phyloP scores from a whole-genome alignment of 2,888 invertebrate species.

The Zygothrica quintamaculata region DNA sequence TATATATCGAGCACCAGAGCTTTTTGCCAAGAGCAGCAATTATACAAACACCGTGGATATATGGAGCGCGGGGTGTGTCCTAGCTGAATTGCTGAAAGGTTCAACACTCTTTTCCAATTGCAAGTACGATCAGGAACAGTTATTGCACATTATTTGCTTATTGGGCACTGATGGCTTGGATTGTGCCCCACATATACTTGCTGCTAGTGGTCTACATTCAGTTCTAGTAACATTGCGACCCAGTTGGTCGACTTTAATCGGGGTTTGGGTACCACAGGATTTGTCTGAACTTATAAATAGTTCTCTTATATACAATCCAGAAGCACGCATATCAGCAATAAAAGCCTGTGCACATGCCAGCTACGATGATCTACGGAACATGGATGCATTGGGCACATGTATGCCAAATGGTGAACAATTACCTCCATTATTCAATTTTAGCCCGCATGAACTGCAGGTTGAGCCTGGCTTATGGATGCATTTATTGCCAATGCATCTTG shows the following conservation, averaged over 20 bases:
- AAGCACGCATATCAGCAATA: constrained; percentile 95
- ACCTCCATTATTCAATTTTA: constrained; percentile 98
- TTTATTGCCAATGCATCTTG: constrained; percentile 45
- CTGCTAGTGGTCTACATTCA: background rate
- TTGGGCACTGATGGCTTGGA: constrained; percentile 98
- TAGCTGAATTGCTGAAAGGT: constrained; percentile 97
- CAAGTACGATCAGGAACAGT: constrained; percentile 96
- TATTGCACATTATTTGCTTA: constrained; percentile 99
- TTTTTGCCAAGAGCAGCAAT: constrained; percentile 98
- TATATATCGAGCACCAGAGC: constrained; percentile 98
- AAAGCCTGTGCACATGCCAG: constrained; percentile 98
- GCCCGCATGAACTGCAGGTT: constrained; percentile 88
- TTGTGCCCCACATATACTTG: constrained; percentile 81
- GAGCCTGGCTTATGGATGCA: constrained; percentile 69
- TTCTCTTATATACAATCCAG: constrained; percentile 98
- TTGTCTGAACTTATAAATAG: constrained; percentile 94
- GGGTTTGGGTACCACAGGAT: constrained; percentile 94
- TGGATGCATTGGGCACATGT: constrained; percentile 91
- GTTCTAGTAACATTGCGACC: constrained; percentile 92
- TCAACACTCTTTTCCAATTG: constrained; percentile 99
- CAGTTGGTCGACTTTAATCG: constrained; percentile 99
- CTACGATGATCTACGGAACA: constrained; percentile 96
- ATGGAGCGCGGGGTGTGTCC: constrained; percentile 99
- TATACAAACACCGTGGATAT: constrained; percentile 98
- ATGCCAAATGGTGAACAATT: constrained; percentile 96